phyloP scores from a whole-genome alignment of 2,888 invertebrate species.

The Dermolepida albohirtum region DNA sequence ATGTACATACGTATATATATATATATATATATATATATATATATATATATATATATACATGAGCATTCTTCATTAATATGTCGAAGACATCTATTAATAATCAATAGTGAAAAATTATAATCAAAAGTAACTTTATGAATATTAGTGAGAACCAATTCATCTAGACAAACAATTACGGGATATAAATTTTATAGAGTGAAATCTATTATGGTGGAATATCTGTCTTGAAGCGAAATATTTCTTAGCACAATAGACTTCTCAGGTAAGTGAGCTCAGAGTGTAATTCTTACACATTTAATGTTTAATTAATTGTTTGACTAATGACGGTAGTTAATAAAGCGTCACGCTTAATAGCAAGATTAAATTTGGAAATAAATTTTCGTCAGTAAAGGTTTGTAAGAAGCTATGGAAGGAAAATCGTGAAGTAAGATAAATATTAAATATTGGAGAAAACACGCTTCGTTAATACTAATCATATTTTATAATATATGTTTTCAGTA shows the following conservation, averaged over 20 bases:
- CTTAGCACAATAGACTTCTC: conserved; percentile 30
- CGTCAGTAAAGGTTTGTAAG: too few relatives aligned
- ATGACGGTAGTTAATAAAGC: conserved; percentile 25
- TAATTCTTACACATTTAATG: conserved; percentile 37
- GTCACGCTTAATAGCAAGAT: conserved; percentile 28
- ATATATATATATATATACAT: too few relatives aligned
- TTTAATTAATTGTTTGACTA: conserved; percentile 38
- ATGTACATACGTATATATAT: too few relatives aligned
- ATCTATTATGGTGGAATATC: conserved; percentile 32
- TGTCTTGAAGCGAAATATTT: conserved; percentile 14
- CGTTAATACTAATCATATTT: too few relatives aligned
- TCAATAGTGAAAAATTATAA: not conserved
- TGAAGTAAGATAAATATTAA: too few relatives aligned
- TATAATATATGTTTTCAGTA: too few relatives aligned
- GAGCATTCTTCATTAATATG: too few relatives aligned
- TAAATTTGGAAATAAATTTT: conserved; percentile 31
- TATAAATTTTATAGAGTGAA: conserved; percentile 33
- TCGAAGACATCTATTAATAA: too few relatives aligned
- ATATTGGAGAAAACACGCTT: too few relatives aligned
- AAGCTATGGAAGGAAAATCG: too few relatives aligned
- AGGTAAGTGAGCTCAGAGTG: conserved; percentile 24
- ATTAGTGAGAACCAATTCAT: conserved; percentile 23
- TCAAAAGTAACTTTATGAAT: not conserved
- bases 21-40: too few relatives aligned
- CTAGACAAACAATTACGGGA: conserved; percentile 8